A percentile compares a stretch with the other conserved stretches of the same genome.
phyloP scores from a whole-genome alignment of 2,888 invertebrate species.

The Azorinus chamasolen region DNA sequence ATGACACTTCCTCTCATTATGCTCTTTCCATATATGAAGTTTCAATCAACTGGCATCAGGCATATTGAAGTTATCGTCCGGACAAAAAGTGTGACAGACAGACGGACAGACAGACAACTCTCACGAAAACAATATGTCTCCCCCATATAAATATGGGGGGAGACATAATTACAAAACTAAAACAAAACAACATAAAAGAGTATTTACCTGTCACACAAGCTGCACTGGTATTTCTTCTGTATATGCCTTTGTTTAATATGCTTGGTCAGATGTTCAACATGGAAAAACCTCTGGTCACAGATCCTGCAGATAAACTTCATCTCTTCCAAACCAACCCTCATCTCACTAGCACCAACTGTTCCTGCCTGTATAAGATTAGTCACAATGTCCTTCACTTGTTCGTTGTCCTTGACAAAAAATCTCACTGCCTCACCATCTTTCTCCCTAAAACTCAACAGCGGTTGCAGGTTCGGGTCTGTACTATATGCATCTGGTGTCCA shows the following conservation, averaged over 20 bases:
- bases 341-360: background rate
- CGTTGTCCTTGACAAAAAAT: constrained; percentile 49
- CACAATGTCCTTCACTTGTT: constrained; percentile 28
- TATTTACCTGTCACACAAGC: constrained; percentile 52
- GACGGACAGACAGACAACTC: too few relatives aligned
- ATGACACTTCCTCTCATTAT: too few relatives aligned
- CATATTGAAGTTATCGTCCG: too few relatives aligned
- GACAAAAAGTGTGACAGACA: too few relatives aligned
- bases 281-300: constrained; percentile 50
- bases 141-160: too few relatives aligned
- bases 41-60: too few relatives aligned
- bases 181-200: too few relatives aligned
- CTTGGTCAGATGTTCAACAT: constrained; percentile 49
- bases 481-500: constrained; percentile 3
- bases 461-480: background rate
- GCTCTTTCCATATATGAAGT: too few relatives aligned
- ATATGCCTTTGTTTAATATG: constrained; percentile 48
- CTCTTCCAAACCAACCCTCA: background rate
- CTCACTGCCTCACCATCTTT: constrained; percentile 6
- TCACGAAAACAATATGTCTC: too few relatives aligned
- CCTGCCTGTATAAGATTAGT: background rate
- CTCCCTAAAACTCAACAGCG: background rate
- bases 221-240: constrained; percentile 50
- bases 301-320: constrained; percentile 42
- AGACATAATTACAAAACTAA: too few relatives aligned